Base-by-base conservation (phyloP, 2,113 vertebrate genomes). In the Corythoichthys intestinalis region DNA sequence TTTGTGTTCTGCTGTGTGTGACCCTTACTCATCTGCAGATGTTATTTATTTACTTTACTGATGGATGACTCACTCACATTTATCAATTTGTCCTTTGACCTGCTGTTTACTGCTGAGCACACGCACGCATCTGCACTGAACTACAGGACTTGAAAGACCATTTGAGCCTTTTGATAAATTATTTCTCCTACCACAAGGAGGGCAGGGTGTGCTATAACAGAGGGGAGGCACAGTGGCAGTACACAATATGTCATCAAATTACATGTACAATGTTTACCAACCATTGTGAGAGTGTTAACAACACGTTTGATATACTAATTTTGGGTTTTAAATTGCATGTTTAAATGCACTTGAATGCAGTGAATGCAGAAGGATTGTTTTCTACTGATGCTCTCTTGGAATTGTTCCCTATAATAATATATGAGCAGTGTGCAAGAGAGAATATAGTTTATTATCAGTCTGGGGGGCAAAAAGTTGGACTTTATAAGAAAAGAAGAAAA, bases 31-130 rank as follows among this genome's bases (percentile, higher is more conserved):
- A 76, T 54, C 70, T 65, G 41, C 52, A 77, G 59, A 62, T 73
- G 59, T 58, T 80, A 52, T 76, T 70, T 69, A 74, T 82, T 83
- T 75, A 75, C 44, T 81, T 73, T 69, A 14, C 71, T 35, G 56
- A 69, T 7, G 4, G 67, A 46, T 39, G 61, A 63, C 4, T 74
- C 9, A 66, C 44, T 70, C 37, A 69, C 11, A 13, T 11, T 14
- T 47, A 47, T 63, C 44, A 28, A 13, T 47, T 63, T 47, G 44
- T 47, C 61, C 35, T 73, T 65, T 77, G 67, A 83, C 69, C 58
- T 65, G 70, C 70, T 73, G 15, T 41, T 48, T 20, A 48, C 37
- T 50, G 37, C 41, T 62, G 41, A 7, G 62, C 44, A 65, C 28
- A 54, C 20, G 54, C 14, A 12, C 35, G 38, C 48, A 50, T 1